Evolutionary conservation across 1,140 invertebrate species (phyloP), one percentile per base, ranked within the genome.

Genomic region (Scaptomyza montana): DNA sequence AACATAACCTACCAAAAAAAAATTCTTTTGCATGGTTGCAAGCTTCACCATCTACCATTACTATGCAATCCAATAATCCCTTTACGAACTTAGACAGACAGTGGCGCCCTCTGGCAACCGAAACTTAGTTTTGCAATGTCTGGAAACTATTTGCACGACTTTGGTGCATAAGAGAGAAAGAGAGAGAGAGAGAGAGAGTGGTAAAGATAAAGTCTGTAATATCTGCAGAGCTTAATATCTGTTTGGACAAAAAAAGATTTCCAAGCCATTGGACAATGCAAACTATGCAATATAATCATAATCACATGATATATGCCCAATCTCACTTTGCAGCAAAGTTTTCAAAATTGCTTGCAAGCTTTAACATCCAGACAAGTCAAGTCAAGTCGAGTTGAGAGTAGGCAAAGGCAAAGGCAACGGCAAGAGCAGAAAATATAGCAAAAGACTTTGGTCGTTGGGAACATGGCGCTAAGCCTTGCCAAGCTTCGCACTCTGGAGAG

Each of bases 281-380:
- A 89, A 89, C 84, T 84, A 59, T 89, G 84, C 85, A 74, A 84
- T 89, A 84, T 89, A 89, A 89, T 84, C 84, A 89, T 89, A 89
- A 89, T 89, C 84, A 85, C 80, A 80, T 89, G 85, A 89, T 89
- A 89, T 89, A 89, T 89, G 85, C 77, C 74, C 76, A 89, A 87
- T 87, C 84, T 89, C 79, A 84, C 84, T 89, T 76, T 77, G 84
- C 66, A 74, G 69, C 68, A 82, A 89, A 89, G 57, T 84, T 79
- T 64, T 55, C 70, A 47, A 61, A 68, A 69, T 47, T 65, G 70
- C 51, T 50, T 46, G 21, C 47, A 25, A 51, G 33, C 28, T 33
- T 10, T 25, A 33, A 21, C 28, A 21, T 9, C 28, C 25, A 49
- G n/a, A n/a, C 33, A 10, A 45, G 54, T 9, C 33, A 36, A 36